phyloP scores from a whole-genome alignment of 1,140 invertebrate genomes.

The Aradophagus sp. region DNA sequence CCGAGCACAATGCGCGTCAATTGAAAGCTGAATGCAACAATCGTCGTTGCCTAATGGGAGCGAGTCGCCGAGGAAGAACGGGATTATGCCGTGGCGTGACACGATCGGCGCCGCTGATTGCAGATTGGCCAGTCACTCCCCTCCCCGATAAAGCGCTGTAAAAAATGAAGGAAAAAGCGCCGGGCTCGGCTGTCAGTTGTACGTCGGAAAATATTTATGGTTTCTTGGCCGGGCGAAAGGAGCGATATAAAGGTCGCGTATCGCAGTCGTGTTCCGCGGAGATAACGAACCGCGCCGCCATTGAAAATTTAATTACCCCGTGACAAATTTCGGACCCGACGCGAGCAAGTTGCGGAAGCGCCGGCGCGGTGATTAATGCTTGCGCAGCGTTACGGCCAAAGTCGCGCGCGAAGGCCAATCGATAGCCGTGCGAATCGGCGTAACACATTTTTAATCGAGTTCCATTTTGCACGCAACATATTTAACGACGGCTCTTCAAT shows the following conservation, averaged over 20 bases:
- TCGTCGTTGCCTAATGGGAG: conserved; percentile 41
- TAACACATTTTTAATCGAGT: conserved; percentile 38
- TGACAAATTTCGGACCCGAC: no score
- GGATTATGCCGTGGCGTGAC: conserved; percentile 58
- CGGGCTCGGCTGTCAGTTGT: conserved; percentile 31
- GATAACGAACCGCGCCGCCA: no score
- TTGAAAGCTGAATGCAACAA: conserved; percentile 36
- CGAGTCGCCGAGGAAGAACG: conserved; percentile 40
- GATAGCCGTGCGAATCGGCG: conserved; percentile 13
- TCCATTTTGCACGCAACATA: conserved; percentile 38
- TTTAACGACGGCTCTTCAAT: conserved; percentile 41
- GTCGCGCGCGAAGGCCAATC: conserved; percentile 14
- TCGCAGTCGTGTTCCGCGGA: no score
- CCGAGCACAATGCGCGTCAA: conserved; percentile 15
- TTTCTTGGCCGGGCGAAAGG: no score
- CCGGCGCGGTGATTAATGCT: no score
- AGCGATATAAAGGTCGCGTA: no score
- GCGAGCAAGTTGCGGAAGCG: no score
- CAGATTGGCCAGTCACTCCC: conserved; percentile 64
- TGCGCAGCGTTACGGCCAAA: no score
- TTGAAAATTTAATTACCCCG: no score
- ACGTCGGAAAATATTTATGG: conserved; percentile 13
- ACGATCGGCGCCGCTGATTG: conserved; percentile 62
- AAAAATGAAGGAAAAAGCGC: conserved; percentile 46
- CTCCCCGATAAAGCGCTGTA: conserved; percentile 38